These are phyloP conservation scores for Astropecten irregularis DNA, from an alignment of 53 echinoderm and acorn worm genomes.

Conservation along the genomic window DNA sequence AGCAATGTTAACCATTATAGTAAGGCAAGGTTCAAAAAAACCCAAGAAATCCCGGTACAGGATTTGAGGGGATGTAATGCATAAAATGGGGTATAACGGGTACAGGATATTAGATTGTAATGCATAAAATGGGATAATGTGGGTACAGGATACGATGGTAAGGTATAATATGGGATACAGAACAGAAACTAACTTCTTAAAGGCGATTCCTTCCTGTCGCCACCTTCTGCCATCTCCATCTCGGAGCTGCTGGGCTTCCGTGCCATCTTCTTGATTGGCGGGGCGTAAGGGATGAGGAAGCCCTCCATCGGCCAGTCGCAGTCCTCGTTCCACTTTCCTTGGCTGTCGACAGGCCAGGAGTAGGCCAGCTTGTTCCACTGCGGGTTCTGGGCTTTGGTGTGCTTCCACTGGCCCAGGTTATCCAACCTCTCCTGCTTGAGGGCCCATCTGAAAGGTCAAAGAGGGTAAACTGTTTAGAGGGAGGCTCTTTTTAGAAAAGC, in stretches of 20 bases:
- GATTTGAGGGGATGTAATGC: too few relatives aligned
- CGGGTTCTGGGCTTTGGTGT: slow-evolving; percentile 87
- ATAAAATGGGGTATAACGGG: too few relatives aligned
- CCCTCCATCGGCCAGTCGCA: slow-evolving; percentile 99
- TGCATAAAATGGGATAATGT: too few relatives aligned
- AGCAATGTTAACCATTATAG: too few relatives aligned
- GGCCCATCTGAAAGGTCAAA: slow-evolving; percentile 75
- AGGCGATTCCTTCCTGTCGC: slow-evolving; percentile 23
- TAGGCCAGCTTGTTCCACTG: slow-evolving; percentile 96
- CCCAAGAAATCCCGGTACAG: too few relatives aligned
- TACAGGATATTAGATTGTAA: too few relatives aligned
- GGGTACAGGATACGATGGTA: too few relatives aligned
- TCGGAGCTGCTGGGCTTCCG: slow-evolving; percentile 39
- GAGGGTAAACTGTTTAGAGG: too few relatives aligned
- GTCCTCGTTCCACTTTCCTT: slow-evolving; percentile 85
- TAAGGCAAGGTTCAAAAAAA: too few relatives aligned
- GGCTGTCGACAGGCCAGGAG: slow-evolving; percentile 89
- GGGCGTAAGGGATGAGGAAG: slow-evolving; percentile 89
- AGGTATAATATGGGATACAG: too few relatives aligned
- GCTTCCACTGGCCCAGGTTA: slow-evolving; percentile 93
- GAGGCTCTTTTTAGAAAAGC: too few relatives aligned
- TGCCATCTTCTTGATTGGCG: slow-evolving; percentile 76
- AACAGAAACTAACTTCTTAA: slow-evolving; percentile 73
- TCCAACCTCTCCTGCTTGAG: slow-evolving; percentile 87
- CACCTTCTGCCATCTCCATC: slow-evolving; percentile 20